Percentiles rank a stretch among this genome's conserved stretches.
These are phyloP conservation scores for Phthorimaea operculella DNA, from an alignment of 1,140 invertebrate species.

Conservation along the genomic window DNA sequence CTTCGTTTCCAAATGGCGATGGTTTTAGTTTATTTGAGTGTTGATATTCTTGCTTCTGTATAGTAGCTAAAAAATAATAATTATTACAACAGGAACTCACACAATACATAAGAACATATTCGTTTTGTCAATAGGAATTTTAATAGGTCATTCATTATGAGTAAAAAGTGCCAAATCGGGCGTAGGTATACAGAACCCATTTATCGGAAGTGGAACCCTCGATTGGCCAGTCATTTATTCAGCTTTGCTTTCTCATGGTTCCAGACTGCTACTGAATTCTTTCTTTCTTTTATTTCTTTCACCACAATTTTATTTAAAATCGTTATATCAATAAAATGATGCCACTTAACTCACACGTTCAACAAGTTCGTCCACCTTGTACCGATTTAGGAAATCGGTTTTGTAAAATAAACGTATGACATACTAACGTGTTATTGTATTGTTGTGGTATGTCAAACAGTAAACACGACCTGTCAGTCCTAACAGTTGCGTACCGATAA, in stretches of 20 bases:
- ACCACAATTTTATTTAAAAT: conserved; percentile 57
- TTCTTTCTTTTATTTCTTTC: conserved; percentile 37
- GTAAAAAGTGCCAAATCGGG: too few species aligned
- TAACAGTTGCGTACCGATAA: conserved; percentile 40
- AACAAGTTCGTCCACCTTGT: conserved; percentile 23
- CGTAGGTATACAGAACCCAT: not conserved
- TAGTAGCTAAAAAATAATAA: too few species aligned
- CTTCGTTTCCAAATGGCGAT: too few species aligned
- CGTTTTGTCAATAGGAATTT: too few species aligned
- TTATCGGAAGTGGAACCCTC: not conserved
- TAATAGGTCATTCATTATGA: too few species aligned
- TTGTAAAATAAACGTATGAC: conserved; percentile 2
- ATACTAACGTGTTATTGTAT: conserved; percentile 35
- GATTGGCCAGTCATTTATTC: conserved; percentile 24
- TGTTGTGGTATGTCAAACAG: conserved; percentile 40
- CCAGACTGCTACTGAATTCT: conserved; percentile 58
- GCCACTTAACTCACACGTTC: conserved; percentile 17
- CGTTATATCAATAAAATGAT: conserved; percentile 47
- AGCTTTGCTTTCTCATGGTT: conserved; percentile 53
- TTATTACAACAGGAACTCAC: too few species aligned
- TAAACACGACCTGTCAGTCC: conserved; percentile 26
- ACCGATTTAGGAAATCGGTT: not conserved
- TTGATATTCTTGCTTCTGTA: too few species aligned
- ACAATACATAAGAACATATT: too few species aligned
- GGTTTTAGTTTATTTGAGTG: too few species aligned